Base-by-base conservation (phyloP, 2,113 vertebrate species). In the Channa maculata region DNA sequence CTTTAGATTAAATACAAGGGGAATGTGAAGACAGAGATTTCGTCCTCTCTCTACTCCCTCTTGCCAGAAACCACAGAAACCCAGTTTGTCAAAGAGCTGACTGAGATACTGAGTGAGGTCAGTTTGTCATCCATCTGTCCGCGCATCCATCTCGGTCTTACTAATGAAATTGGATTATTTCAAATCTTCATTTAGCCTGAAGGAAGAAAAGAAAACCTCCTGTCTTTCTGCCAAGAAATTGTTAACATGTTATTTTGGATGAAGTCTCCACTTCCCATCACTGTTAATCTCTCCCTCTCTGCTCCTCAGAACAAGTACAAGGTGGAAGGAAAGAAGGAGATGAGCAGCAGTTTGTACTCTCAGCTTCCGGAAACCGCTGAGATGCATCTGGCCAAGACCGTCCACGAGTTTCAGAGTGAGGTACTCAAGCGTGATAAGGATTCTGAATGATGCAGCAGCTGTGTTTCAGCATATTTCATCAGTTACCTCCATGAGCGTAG, bases 101-200 rank as follows among this genome's bases (percentile, higher is more conserved):
- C 77, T 0, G 84, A 91, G 9, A 45, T 90, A 0, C 86, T 78
- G 84, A 93, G 93, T 8, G 79, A 96, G 95, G 97, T 98, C 79
- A 53, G 82, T 33, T 3, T 24, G 24, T 24, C 24, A 24, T 24
- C 24, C 24, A 24, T 24, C 24, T 24, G 1, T 24, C 24, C 24
- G 1, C 24, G 24, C 24, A 24, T 24, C 24, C 24, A 24, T 24
- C 1, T 24, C 24, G 24, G 24, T 24, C 24, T 24, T 24, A 24
- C 24, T 24, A 24, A 24, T 24, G 24, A 24, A 24, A 24, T 24
- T 24, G 24, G 24, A 24, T 24, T 24, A 24, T 24, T 24, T 24
- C 24, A 24, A 24, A 24, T 24, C 24, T 24, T 24, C 24, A 24
- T 24, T 24, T 24, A 24, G 24, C 24, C 24, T 24, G 24, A 24